Conservation (phyloP, 2,888 invertebrate genomes). For the Ceriagrion tenellum region DNA sequence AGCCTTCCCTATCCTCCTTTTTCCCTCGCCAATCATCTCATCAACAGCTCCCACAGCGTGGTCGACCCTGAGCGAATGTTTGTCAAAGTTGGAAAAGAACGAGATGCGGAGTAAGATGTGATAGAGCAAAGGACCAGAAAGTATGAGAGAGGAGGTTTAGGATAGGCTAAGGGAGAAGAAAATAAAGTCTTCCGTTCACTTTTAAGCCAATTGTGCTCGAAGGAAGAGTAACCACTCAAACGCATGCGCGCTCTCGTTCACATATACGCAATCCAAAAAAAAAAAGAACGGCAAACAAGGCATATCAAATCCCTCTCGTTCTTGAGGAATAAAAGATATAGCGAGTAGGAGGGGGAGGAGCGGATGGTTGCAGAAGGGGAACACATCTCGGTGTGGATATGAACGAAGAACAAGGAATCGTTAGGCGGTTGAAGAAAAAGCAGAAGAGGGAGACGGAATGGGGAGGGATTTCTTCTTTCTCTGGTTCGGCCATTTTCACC, state of each 20-base stretch:
- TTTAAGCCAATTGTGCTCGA: conserved; percentile 28
- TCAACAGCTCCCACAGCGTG: background rate
- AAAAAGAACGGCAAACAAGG: background rate
- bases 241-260: no score
- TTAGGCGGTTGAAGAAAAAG: background rate
- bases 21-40: background rate
- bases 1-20: background rate
- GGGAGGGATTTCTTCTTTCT: background rate
- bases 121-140: no score
- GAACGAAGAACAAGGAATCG: no score
- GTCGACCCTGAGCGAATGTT: background rate
- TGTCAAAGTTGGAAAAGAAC: background rate
- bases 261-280: background rate
- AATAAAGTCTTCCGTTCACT: background rate
- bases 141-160: no score
- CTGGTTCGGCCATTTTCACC: conserved; percentile 19
- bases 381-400: no score
- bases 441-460: background rate
- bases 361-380: no score
- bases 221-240: background rate
- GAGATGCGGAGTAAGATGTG: background rate
- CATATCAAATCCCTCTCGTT: conserved; percentile 15
- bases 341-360: no score
- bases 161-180: background rate
- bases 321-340: background rate